Evolutionary conservation across 2,888 invertebrate genomes (phyloP), one percentile per base, ranked within the genome.

Genomic region (Caenorhabditis sp.): DNA sequence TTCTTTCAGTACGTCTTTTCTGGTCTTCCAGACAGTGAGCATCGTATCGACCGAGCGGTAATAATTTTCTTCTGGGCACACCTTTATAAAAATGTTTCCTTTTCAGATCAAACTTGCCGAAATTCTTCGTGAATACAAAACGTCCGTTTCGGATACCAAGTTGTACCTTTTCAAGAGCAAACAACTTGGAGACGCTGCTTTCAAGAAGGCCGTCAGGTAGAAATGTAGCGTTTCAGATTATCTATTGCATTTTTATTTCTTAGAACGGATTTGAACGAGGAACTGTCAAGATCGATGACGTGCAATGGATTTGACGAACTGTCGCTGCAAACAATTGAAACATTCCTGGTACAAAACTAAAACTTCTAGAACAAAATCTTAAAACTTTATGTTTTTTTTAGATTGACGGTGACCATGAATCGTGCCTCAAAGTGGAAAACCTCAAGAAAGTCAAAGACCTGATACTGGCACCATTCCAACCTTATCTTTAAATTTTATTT

Each of bases 341-440:
- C 83, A 26, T 77, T 61, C 51, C 61, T 85, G 83, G 85, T 85
- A 53, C n/a, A n/a, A n/a, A n/a, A 32, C 9, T 9, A 32, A 32
- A 9, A 32, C 32, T 32, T 18, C 24, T 6, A 44, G 8, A 47
- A 47, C 35, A 51, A 11, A 51, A 32, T 50, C 13, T 0, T n/a
- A n/a, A n/a, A n/a, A n/a, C n/a, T n/a, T n/a, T n/a, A n/a, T n/a
- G n/a, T n/a, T n/a, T n/a, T 56, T 80, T 82, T 4, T 81, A 86
- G 83, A 81, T 84, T 15, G 79, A 81, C 44, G 89, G 89, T 8
- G 89, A 89, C 64, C 89, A 89, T 72, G 89, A 89, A 47, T 81
- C 87, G 3, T 86, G 89, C 37, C 56, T 89, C 35, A 80, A 84
- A 71, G 55, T 81, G 4, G 85, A 88, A 56, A 88, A 89, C 67